Percentiles rank a stretch among this genome's conserved stretches.
phyloP scores from a whole-genome alignment of 2,113 vertebrate genomes.

The Paramormyrops kingsleyae region DNA sequence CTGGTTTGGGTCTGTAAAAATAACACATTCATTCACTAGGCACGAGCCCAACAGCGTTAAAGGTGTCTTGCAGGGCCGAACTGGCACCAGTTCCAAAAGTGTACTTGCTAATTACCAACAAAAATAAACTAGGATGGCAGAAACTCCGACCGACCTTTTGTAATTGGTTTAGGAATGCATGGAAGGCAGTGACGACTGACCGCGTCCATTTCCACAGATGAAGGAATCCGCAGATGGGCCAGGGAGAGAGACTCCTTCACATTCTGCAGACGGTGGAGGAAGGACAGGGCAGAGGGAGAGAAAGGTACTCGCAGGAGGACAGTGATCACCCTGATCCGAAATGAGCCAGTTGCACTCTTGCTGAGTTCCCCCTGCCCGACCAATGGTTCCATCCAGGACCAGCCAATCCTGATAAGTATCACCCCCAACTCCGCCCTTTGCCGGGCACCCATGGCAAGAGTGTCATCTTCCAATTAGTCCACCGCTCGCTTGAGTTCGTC shows the following conservation, averaged over 20 bases:
- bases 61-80: neutral
- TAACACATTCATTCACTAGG: neutral
- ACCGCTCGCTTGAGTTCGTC: neutral
- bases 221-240: neutral
- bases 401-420: neutral
- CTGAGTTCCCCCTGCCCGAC: neutral
- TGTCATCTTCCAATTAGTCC: neutral
- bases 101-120: neutral
- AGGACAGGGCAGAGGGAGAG: neutral
- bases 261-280: neutral
- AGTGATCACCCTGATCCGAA: neutral
- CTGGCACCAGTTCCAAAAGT: neutral
- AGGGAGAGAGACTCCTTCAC: neutral
- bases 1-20: neutral
- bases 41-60: neutral
- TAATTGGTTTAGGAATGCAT: neutral
- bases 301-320: neutral
- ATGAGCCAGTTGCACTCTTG: neutral
- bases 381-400: neutral
- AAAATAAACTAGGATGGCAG: neutral
- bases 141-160: neutral
- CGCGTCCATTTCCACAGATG: neutral
- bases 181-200: neutral
- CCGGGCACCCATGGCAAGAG: neutral
- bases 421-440: too few relatives aligned